Evolutionary conservation across 2,113 vertebrate genomes (phyloP), one percentile per base, ranked within the genome.

Genomic region (Dascyllus trimaculatus): DNA sequence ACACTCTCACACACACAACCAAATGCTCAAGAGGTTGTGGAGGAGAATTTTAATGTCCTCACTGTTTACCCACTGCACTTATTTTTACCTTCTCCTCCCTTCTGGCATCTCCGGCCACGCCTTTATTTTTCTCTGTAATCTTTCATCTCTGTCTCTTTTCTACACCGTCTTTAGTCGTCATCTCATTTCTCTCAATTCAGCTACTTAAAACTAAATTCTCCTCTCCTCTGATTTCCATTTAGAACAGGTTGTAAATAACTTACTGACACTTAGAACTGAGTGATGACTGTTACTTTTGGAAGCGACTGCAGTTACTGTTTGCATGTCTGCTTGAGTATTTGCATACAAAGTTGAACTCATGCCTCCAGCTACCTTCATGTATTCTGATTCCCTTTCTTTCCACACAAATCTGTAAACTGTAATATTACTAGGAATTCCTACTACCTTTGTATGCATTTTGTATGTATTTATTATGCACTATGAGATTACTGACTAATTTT

Each of bases 41-140:
- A 70, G 81, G 69, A 73, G 74, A 87, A 86, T 86, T 64, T 67
- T 59, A 87, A 87, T 76, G 71, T 57, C 25, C 21, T 74, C 58
- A 48, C 35, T 81, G 67, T 82, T 86, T 68, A 78, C 22, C 57
- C 48, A 21, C 24, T 52, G 66, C 72, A 45, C 35, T 76, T 56
- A 24, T 81, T 69, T 80, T 65, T 60, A 70, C 67, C 62, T 77
- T 26, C 17, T 32, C n/a, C 78, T 14, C 43, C 38, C 21, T 54
- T 51, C 25, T 69, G 51, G 48, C 0, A 59, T 78, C 76, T 61
- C 58, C 53, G 59, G 57, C 53, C 68, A 76, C 6, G 15, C 7
- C 60, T 61, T 25, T 26, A n/a, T 76, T 71, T 75, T 64, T 35
- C 45, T 57, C 64, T 54, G 24, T n/a, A 74, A 87, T n/a, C 56